These are phyloP conservation scores for Hypomecis atomaria DNA, from an alignment of 2,888 invertebrate genomes.

Conservation along the genomic window DNA sequence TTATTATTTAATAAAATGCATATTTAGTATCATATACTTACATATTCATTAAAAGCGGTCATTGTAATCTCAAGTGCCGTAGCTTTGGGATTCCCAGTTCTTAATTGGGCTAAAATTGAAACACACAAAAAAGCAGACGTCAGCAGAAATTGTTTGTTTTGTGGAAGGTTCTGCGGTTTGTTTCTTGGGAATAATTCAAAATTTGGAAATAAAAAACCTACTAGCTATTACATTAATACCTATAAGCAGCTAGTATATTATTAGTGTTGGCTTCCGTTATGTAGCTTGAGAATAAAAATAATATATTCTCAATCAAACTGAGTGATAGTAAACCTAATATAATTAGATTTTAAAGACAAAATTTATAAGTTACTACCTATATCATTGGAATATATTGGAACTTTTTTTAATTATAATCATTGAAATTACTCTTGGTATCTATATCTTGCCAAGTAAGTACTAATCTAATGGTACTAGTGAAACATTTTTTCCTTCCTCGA, in stretches of 20 bases:
- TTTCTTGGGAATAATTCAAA: neutral
- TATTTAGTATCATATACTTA: slow-evolving; percentile 2
- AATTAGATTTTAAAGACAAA: too few species aligned
- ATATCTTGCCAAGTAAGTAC: too few species aligned
- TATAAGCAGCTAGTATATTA: neutral
- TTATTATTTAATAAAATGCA: slow-evolving; percentile 13
- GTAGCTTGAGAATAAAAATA: neutral
- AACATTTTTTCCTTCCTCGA: too few species aligned
- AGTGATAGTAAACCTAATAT: too few species aligned
- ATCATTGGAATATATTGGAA: too few species aligned
- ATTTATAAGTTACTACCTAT: too few species aligned
- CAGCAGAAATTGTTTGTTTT: slow-evolving; percentile 8
- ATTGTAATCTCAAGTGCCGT: slow-evolving; percentile 24
- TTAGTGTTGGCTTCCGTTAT: neutral
- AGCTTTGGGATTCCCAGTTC: slow-evolving; percentile 32
- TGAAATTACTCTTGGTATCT: too few species aligned
- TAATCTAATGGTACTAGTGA: too few species aligned
- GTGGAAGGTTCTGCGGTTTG: slow-evolving; percentile 2
- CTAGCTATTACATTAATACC: neutral
- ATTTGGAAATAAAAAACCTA: neutral
- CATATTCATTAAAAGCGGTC: slow-evolving; percentile 11
- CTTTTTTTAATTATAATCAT: too few species aligned
- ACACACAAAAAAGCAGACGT: slow-evolving; percentile 27
- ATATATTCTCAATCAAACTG: too few species aligned
- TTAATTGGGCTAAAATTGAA: slow-evolving; percentile 22